Base-by-base conservation (phyloP, 2,797 vertebrate genomes). In the Microcaecilia unicolor region DNA sequence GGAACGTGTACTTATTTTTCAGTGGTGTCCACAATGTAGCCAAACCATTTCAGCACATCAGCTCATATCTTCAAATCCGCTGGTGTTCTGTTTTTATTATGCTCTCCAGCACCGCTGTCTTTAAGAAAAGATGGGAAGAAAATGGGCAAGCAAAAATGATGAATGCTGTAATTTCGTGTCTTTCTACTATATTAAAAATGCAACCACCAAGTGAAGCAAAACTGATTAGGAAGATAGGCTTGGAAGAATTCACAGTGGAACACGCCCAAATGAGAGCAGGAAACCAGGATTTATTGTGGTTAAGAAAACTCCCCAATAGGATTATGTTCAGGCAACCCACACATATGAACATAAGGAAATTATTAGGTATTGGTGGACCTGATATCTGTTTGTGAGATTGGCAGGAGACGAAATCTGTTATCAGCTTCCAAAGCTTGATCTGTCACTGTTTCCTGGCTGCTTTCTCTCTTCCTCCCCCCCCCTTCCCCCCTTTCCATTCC, bases 221-320 rank as follows among this genome's bases (percentile, higher is more conserved):
- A 47, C 44, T 41, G 34, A 44, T 55, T 16, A 17, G 43, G 35
- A 47, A 51, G 44, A 44, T 33, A 53, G 51, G 30, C 28, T 55
- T 41, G 31, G 28, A 58, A 31, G 9, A 43, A 46, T 41, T 15
- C 25, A 31, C 20, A 14, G 4, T 57, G 61, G 58, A 44, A 20
- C 14, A 27, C 49, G 45, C 64, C 57, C 62, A 58, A 40, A 27
- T 2, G 1, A 49, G 53, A 58, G 55, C 53, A 55, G 55, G 52
- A 34, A 50, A 33, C 33, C 35, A 51, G 61, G 55, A 27, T 2
- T 23, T 1, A 38, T 51, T 48, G 39, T 3, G 1, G 50, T 38
- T 37, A 37, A 45, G 36, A 34, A 34, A 6, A 6, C 2, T 42
- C 19, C 18, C 30, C 25, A 15, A 1, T 20, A 25, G 15, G 24